Evolutionary conservation across 1,140 invertebrate genomes (phyloP), one percentile per base, ranked within the genome.

Genomic region (Planococcus citri): DNA sequence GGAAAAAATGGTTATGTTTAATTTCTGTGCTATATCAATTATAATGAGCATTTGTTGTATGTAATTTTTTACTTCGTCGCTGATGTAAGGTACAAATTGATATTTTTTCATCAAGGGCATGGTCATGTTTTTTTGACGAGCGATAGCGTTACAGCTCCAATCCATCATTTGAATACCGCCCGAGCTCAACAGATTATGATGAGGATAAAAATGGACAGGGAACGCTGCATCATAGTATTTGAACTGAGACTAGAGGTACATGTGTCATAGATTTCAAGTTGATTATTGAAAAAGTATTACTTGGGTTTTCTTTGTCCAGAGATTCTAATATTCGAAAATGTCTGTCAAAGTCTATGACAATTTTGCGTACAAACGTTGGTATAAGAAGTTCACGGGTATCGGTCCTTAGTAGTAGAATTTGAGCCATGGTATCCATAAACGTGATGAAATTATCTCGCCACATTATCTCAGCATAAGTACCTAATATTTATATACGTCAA

Each of bases 351-450:
- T 51, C 41, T 4, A 51, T 51, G 41, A 51, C 41, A 9, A 51
- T 6, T 51, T 51, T 51, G 2, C n/a, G 10, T 14, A 51, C 17
- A 3, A n/a, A 51, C 17, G 17, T 51, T 51, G 41, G 41, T 9
- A 51, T n/a, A 2, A 51, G 3, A 17, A 51, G 2, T 3, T 51
- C 41, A 51, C n/a, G 10, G 17, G 2, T 9, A n/a, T 51, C 41
- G 4, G 10, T n/a, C 4, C 17, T 51, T 51, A 51, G 17, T 4
- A 51, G 4, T 20, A n/a, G 3, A 72, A 94, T 92, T 78, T 98
- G 95, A 24, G 97, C 82, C 86, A 97, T 91, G 0, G 91, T 94
- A 75, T 98, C 95, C 74, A 97, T 85, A 78, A 87, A 97, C 9
- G 91, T 86, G 58, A 96, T 85, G 93, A 94, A 97, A 76, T 96